Percentiles rank a stretch among this genome's conserved stretches.
These are phyloP conservation scores for Furnarius figulus DNA, from an alignment of 2,113 vertebrate genomes.

Conservation along the genomic window DNA sequence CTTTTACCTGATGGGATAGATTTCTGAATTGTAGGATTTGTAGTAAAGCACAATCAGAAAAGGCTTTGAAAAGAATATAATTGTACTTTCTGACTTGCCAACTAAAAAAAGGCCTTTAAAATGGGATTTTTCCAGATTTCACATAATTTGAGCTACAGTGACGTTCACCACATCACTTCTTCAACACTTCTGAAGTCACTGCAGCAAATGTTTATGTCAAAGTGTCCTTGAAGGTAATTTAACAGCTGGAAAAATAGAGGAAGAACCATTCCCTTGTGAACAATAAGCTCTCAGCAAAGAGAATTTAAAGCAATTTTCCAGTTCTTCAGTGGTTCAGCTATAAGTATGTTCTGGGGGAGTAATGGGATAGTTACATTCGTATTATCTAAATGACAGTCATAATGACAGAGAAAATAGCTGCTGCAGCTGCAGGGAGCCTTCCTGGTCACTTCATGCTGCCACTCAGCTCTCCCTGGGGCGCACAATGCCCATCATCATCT, in stretches of 20 bases:
- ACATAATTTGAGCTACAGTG: background rate
- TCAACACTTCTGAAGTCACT: background rate
- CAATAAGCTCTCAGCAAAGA: conserved; percentile 17
- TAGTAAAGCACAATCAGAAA: background rate
- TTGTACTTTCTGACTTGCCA: background rate
- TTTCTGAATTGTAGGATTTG: background rate
- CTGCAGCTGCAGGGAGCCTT: background rate
- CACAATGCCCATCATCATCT: no score
- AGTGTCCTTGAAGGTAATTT: conserved; percentile 4
- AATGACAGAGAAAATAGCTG: background rate
- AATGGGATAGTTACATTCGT: conserved; percentile 8
- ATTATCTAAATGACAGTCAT: conserved; percentile 24
- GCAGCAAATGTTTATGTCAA: background rate
- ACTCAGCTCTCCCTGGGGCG: background rate
- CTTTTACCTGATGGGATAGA: background rate
- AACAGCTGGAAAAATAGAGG: conserved; percentile 5
- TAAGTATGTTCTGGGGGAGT: background rate
- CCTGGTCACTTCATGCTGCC: background rate
- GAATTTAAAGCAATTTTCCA: conserved; percentile 27
- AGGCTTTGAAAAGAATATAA: background rate
- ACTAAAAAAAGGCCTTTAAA: background rate
- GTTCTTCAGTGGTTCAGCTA: background rate
- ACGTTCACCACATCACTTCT: background rate
- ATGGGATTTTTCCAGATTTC: background rate
- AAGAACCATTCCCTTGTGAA: background rate